phyloP scores from a whole-genome alignment of 2,888 invertebrate genomes.

The Sicus ferrugineus region DNA sequence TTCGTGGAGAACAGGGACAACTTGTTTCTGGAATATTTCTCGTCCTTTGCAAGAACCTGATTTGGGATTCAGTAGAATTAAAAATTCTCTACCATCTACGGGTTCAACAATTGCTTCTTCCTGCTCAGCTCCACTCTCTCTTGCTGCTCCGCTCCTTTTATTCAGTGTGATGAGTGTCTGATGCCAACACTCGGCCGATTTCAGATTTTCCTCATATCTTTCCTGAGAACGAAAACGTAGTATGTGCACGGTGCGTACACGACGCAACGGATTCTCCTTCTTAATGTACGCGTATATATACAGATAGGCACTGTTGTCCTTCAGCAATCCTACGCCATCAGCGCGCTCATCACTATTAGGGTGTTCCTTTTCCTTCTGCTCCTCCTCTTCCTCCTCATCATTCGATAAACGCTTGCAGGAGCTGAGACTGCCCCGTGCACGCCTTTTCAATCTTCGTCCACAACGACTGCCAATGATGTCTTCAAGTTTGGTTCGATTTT shows the following conservation, averaged over 20 bases:
- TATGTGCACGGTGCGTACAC: constrained; percentile 83
- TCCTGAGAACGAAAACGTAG: constrained; percentile 83
- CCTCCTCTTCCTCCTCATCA: constrained; percentile 71
- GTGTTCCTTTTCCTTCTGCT: constrained; percentile 67
- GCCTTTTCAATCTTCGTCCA: constrained; percentile 51
- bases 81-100: constrained; percentile 58
- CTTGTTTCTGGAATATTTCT: constrained; percentile 83
- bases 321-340: constrained; percentile 67
- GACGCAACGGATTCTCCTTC: constrained; percentile 73
- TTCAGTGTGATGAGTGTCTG: constrained; percentile 74
- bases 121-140: background rate
- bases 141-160: constrained; percentile 53
- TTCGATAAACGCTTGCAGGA: constrained; percentile 72
- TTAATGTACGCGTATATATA: constrained; percentile 85
- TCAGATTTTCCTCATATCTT: constrained; percentile 82
- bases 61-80: constrained; percentile 91
- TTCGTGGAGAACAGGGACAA: constrained; percentile 85
- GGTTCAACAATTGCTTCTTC: background rate
- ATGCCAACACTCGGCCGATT: constrained; percentile 84
- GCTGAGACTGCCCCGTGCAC: constrained; percentile 67
- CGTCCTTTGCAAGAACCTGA: constrained; percentile 92
- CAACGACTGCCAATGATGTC: constrained; percentile 85
- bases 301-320: constrained; percentile 82
- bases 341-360: background rate
- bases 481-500: constrained; percentile 76